phyloP scores from a whole-genome alignment of 2,888 invertebrate species.

The Parelbella ahira region DNA sequence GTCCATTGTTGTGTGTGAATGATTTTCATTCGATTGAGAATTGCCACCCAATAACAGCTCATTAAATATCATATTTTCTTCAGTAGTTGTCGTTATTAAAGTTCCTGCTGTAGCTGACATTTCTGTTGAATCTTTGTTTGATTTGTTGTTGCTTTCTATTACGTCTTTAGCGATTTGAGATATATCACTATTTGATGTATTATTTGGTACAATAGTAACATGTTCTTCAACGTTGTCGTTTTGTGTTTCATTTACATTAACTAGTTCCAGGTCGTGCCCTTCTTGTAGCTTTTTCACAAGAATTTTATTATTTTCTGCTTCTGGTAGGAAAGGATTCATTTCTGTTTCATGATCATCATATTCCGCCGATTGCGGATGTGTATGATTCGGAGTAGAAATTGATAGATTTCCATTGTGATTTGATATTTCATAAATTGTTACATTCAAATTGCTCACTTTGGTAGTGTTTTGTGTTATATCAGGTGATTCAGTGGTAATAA shows the following conservation, averaged over 20 bases:
- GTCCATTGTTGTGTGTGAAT: too few species aligned
- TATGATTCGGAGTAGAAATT: conserved; percentile 40
- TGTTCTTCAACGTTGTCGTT: conserved; percentile 63
- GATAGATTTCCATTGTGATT: conserved; percentile 49
- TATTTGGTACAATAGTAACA: conserved; percentile 31
- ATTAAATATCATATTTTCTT: conserved; percentile 34
- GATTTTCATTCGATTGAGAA: conserved; percentile 35
- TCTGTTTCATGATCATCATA: conserved; percentile 74
- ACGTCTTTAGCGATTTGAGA: neutral
- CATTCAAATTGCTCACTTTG: conserved; percentile 57
- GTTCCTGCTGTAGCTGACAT: conserved; percentile 21
- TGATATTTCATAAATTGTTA: conserved; percentile 70
- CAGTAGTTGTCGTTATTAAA: conserved; percentile 28
- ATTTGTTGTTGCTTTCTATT: conserved; percentile 30
- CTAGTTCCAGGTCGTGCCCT: conserved; percentile 71
- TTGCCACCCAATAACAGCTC: conserved; percentile 36
- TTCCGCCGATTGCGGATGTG: conserved; percentile 49
- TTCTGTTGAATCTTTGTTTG: conserved; percentile 16
- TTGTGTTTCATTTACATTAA: conserved; percentile 65
- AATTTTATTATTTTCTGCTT: conserved; percentile 82
- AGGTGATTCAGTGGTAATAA: conserved; percentile 12
- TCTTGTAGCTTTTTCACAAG: conserved; percentile 81
- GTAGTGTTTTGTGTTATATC: conserved; percentile 40
- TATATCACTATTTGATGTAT: conserved; percentile 27
- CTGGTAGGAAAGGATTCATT: conserved; percentile 85